These are phyloP conservation scores for Drosophila nigritarsus DNA, from an alignment of 2,888 invertebrate genomes.

Conservation along the genomic window DNA sequence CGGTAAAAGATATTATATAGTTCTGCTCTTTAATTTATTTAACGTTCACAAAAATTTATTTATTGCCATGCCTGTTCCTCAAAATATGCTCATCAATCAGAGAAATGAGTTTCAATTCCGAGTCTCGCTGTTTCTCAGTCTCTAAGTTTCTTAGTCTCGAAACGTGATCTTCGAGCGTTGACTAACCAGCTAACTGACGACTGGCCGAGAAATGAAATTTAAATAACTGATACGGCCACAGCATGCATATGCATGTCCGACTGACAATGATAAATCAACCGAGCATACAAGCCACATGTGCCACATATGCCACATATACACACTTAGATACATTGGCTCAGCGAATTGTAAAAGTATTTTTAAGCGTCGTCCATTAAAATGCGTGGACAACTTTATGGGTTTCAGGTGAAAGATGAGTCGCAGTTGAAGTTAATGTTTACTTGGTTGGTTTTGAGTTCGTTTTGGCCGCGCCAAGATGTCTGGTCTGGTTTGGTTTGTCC, in stretches of 20 bases:
- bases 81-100: conserved; percentile 75
- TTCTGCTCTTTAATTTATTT: conserved; percentile 66
- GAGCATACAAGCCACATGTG: conserved; percentile 28
- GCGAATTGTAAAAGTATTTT: conserved; percentile 53
- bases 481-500: conserved; percentile 39
- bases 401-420: conserved; percentile 65
- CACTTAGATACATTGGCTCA: conserved; percentile 2
- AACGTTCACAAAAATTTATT: conserved; percentile 65
- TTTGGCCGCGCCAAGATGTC: conserved; percentile 71
- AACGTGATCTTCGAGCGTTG: conserved; percentile 29
- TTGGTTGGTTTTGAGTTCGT: conserved; percentile 13
- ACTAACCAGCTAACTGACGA: conserved; percentile 43
- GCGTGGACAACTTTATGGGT: conserved; percentile 54
- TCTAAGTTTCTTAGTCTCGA: conserved; percentile 12
- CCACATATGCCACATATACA: conserved; percentile 11
- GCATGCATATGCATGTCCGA: conserved; percentile 59
- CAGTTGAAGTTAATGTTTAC: conserved; percentile 4
- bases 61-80: conserved; percentile 65
- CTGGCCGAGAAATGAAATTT: conserved; percentile 67
- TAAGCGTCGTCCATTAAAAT: conserved; percentile 47
- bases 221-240: conserved; percentile 57
- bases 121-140: conserved; percentile 14
- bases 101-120: conserved; percentile 66
- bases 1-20: conserved; percentile 64
- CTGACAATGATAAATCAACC: conserved; percentile 72